These are phyloP conservation scores for Magallana nippona DNA, from an alignment of 2,888 invertebrate species.

Conservation along the genomic window DNA sequence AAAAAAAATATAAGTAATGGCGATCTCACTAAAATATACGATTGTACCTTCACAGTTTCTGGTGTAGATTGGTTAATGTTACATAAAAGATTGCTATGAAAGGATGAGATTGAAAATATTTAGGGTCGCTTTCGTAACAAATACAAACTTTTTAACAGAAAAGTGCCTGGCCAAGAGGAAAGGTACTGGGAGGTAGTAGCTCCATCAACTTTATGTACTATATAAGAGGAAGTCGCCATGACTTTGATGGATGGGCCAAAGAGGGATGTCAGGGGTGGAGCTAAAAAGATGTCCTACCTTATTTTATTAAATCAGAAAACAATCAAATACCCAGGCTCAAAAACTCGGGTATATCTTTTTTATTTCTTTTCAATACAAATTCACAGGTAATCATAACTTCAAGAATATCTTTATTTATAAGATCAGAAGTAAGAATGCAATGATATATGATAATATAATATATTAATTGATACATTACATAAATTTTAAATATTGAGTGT, in stretches of 20 bases:
- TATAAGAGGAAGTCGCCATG: slow-evolving; percentile 89
- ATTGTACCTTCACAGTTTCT: too few relatives aligned
- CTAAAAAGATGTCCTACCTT: slow-evolving; percentile 87
- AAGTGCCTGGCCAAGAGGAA: slow-evolving; percentile 88
- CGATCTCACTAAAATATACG: too few relatives aligned
- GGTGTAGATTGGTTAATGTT: too few relatives aligned
- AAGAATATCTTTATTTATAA: background rate
- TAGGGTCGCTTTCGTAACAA: too few relatives aligned
- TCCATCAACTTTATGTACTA: slow-evolving; percentile 78
- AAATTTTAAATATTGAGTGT: too few relatives aligned
- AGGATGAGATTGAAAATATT: too few relatives aligned
- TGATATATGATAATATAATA: too few relatives aligned
- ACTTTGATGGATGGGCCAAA: slow-evolving; percentile 92
- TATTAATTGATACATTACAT: too few relatives aligned
- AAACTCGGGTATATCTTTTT: slow-evolving; percentile 57
- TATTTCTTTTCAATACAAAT: background rate
- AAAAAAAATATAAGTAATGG: too few relatives aligned
- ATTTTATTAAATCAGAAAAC: slow-evolving; percentile 81
- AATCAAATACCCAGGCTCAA: slow-evolving; percentile 74
- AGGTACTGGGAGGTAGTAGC: slow-evolving; percentile 55
- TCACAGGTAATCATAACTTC: too few relatives aligned
- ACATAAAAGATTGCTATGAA: too few relatives aligned
- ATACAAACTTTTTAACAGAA: slow-evolving; percentile 80
- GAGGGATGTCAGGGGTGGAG: slow-evolving; percentile 94
- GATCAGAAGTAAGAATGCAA: too few relatives aligned